Conservation (phyloP, 2,113 vertebrate genomes). For the Percopsis transmontana region DNA sequence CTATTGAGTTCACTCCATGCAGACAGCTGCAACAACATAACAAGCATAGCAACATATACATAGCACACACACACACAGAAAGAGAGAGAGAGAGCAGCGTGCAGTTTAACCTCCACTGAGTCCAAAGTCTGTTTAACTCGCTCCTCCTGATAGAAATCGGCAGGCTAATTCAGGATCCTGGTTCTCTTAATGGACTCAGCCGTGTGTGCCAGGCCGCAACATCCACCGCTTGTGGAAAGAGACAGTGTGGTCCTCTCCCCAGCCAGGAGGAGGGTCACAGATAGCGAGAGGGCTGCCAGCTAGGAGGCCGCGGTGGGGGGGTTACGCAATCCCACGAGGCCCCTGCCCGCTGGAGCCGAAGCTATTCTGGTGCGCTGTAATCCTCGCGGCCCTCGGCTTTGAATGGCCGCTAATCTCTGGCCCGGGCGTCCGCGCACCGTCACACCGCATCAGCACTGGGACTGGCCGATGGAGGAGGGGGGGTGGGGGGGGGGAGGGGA, state of each 20-base stretch:
- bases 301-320: constrained; percentile 23
- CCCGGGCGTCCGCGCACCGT: constrained; percentile 55
- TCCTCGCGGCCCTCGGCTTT: constrained; percentile 50
- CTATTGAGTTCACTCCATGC: no score
- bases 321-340: constrained; percentile 56
- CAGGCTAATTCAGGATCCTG: background rate
- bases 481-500: constrained; percentile 11
- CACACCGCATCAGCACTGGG: constrained; percentile 57
- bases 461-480: constrained; percentile 30
- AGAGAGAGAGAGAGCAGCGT: no score
- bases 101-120: no score
- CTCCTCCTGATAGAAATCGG: background rate
- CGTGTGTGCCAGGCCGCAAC: constrained; percentile 5
- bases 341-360: constrained; percentile 19
- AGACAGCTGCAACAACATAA: no score
- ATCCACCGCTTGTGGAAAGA: constrained; percentile 1
- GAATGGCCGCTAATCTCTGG: constrained; percentile 68
- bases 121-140: constrained; percentile 3
- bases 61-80: constrained; percentile 5
- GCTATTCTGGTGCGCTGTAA: constrained; percentile 63
- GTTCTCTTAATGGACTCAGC: background rate
- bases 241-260: constrained; percentile 4
- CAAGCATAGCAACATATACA: constrained; percentile 1
- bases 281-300: constrained; percentile 3
- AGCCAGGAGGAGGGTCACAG: background rate